Evolutionary conservation across 2,888 invertebrate genomes (phyloP).

Genomic region (Idaea aversata): DNA sequence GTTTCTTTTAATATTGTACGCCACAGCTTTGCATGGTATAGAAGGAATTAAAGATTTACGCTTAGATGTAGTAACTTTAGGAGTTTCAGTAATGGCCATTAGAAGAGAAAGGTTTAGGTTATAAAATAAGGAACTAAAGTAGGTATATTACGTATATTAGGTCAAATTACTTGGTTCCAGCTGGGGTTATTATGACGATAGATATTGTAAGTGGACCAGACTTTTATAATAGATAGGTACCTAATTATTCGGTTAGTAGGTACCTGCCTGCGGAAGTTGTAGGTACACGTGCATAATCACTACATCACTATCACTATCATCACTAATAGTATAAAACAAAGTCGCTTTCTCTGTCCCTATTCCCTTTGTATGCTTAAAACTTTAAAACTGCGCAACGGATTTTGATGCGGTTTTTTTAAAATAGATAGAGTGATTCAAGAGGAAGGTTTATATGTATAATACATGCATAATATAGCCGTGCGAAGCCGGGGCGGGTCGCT

Average conservation of each 20-base stretch:
- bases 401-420: too few species aligned
- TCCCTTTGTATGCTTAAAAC: too few species aligned
- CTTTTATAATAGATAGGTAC: not conserved
- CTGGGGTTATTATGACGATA: not conserved
- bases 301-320: too few species aligned
- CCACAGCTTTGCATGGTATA: not conserved
- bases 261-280: not conserved
- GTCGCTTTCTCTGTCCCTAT: too few species aligned
- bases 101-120: not conserved
- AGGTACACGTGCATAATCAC: not conserved
- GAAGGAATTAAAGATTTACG: not conserved
- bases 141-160: not conserved
- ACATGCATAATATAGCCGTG: too few species aligned
- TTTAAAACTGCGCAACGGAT: too few species aligned
- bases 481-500: too few species aligned
- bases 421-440: too few species aligned
- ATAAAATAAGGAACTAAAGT: not conserved
- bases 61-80: not conserved
- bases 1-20: not conserved
- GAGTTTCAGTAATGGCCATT: not conserved
- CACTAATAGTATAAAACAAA: too few species aligned
- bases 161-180: not conserved
- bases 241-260: not conserved
- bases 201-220: not conserved
- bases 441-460: too few species aligned